Evolutionary conservation across 2,113 vertebrate genomes (phyloP).

Genomic region (Takifugu bimaculatus): DNA sequence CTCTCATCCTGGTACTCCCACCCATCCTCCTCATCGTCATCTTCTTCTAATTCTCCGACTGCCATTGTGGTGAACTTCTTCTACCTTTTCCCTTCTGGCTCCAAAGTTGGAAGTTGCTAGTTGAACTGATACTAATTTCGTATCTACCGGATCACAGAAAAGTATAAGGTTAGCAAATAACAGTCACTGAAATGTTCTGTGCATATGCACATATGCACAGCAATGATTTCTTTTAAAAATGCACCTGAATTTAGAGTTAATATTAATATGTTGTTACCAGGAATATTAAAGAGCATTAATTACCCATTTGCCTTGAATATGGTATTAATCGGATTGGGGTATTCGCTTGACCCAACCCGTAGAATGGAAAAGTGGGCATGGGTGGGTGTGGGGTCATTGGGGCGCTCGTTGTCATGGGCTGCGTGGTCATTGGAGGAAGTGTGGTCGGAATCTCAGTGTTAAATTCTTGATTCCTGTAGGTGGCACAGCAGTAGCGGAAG

Average conservation of each 20-base stretch:
- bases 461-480: conserved; percentile 53
- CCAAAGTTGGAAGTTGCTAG: no score
- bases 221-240: no score
- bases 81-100: not conserved
- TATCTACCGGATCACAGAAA: no score
- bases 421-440: conserved; percentile 8
- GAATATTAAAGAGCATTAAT: no score
- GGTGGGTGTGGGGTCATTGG: not conserved
- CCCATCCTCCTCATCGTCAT: conserved; percentile 38
- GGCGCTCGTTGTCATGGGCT: not conserved
- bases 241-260: no score
- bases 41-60: not conserved
- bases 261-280: no score
- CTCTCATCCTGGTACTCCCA: conserved; percentile 50
- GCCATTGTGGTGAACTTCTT: not conserved
- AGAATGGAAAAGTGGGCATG: fast-evolving
- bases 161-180: no score
- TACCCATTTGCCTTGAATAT: not conserved
- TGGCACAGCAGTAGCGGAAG: conserved; percentile 84
- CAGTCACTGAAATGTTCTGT: no score
- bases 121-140: no score
- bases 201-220: no score
- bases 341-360: fast-evolving
- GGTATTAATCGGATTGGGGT: not conserved
- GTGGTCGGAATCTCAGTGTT: conserved; percentile 50